phyloP scores from a whole-genome alignment of 2,888 invertebrate genomes.

The Diadegma fenestrale region DNA sequence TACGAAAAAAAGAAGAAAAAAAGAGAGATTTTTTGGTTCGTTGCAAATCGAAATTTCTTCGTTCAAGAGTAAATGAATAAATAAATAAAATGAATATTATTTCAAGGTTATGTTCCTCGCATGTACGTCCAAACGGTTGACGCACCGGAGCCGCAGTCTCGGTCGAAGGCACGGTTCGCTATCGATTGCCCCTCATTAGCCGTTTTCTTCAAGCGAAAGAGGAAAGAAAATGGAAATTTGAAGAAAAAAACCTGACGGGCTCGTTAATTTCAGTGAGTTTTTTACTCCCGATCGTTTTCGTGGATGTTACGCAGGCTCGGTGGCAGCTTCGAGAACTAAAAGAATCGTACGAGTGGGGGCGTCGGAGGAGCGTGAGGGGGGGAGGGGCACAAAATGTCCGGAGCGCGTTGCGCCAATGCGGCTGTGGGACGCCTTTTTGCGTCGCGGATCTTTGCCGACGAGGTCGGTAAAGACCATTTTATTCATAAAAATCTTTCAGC shows the following conservation, averaged over 20 bases:
- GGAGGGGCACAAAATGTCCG: slow-evolving; percentile 46
- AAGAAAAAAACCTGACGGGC: neutral
- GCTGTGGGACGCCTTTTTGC: slow-evolving; percentile 76
- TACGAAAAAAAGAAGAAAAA: neutral
- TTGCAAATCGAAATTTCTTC: neutral
- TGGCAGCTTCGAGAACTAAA: slow-evolving; percentile 30
- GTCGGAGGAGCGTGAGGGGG: slow-evolving; percentile 4
- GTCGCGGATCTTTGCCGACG: slow-evolving; percentile 76
- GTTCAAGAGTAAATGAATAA: neutral
- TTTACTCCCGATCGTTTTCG: neutral
- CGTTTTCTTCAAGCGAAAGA: neutral
- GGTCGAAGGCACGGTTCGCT: slow-evolving; percentile 5
- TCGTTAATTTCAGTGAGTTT: neutral
- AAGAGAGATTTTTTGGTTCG: neutral
- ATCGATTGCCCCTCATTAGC: neutral
- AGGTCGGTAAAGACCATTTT: slow-evolving; percentile 67
- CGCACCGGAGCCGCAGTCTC: slow-evolving; percentile 53
- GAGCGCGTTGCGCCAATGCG: slow-evolving; percentile 73
- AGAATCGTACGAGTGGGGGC: slow-evolving; percentile 14
- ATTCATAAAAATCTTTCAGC: slow-evolving; percentile 37
- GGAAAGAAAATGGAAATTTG: neutral
- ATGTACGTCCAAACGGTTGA: slow-evolving; percentile 46
- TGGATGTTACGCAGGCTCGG: slow-evolving; percentile 5
- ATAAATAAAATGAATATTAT: slow-evolving; percentile 13
- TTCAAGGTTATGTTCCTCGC: slow-evolving; percentile 54